Percentiles rank a stretch among this genome's conserved stretches.
These are phyloP conservation scores for Lanistes nyassanus DNA, from an alignment of 1,140 invertebrate genomes.

Conservation along the genomic window DNA sequence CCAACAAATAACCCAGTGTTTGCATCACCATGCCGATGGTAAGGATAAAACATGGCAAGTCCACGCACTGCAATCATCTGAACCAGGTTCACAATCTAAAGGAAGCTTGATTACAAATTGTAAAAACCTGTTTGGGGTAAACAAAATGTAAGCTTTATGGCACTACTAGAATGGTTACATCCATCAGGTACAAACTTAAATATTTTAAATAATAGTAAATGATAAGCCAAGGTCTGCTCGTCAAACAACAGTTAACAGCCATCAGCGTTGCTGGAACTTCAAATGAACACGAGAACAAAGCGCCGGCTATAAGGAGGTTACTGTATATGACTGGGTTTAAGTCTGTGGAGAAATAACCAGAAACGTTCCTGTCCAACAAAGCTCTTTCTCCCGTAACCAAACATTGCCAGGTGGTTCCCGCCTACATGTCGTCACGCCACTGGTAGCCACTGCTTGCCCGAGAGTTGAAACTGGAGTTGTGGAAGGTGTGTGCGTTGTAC, in stretches of 20 bases:
- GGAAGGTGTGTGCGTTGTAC: constrained; percentile 28
- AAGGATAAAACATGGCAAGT: too few species aligned
- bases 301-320: not conserved
- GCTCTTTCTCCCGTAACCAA: not conserved
- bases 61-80: too few species aligned
- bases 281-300: not conserved
- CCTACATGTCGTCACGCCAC: constrained; percentile 35
- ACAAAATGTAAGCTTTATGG: too few species aligned
- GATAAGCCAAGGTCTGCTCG: not conserved
- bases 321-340: not conserved
- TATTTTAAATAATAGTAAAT: not conserved
- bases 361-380: not conserved
- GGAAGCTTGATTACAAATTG: too few species aligned
- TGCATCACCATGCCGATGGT: too few species aligned
- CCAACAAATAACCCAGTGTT: too few species aligned
- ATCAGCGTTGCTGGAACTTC: not conserved
- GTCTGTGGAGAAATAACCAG: not conserved
- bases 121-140: too few species aligned
- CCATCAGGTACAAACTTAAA: not conserved
- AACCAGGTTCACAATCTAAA: too few species aligned
- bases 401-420: too few species aligned
- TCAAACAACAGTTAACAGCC: not conserved
- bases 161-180: too few species aligned
- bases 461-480: constrained; percentile 21
- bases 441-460: constrained; percentile 26